A percentile compares a stretch with the other conserved stretches of the same genome.
These are phyloP conservation scores for Invenusta paracnida DNA, from an alignment of 2,888 invertebrate species.

Conservation along the genomic window DNA sequence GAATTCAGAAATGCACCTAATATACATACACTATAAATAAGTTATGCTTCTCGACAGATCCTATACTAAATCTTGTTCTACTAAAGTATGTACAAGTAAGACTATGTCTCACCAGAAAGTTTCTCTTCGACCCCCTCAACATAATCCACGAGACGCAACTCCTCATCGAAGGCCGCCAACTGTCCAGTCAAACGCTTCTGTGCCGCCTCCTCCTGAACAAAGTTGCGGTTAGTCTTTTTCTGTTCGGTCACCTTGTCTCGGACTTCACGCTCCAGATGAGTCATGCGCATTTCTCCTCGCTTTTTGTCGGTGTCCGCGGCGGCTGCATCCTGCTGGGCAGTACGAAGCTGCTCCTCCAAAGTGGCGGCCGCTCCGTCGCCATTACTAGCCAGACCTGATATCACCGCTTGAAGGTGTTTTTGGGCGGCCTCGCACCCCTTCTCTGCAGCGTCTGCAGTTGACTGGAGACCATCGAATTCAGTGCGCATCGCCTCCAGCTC, in stretches of 20 bases:
- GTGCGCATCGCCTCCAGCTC: constrained; percentile 65
- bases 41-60: too few relatives aligned
- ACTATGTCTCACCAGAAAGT: constrained; percentile 53
- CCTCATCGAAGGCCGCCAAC: constrained; percentile 34
- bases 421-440: not conserved
- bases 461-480: constrained; percentile 26
- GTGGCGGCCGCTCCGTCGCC: constrained; percentile 74
- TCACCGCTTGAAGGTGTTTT: constrained; percentile 69
- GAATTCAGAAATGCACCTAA: too few relatives aligned
- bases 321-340: constrained; percentile 73
- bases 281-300: constrained; percentile 70
- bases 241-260: constrained; percentile 69
- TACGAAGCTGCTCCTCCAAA: constrained; percentile 79
- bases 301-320: constrained; percentile 75
- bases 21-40: too few relatives aligned
- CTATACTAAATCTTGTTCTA: too few relatives aligned
- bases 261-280: constrained; percentile 62
- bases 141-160: constrained; percentile 59
- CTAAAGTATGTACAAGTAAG: not conserved
- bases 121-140: constrained; percentile 60
- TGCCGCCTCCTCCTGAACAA: not conserved
- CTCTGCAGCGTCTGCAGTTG: not conserved
- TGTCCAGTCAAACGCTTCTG: constrained; percentile 20
- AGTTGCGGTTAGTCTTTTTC: constrained; percentile 62
- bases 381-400: constrained; percentile 74